Evolutionary conservation across 2,888 invertebrate genomes (phyloP).

Genomic region (Callimorpha dominula): DNA sequence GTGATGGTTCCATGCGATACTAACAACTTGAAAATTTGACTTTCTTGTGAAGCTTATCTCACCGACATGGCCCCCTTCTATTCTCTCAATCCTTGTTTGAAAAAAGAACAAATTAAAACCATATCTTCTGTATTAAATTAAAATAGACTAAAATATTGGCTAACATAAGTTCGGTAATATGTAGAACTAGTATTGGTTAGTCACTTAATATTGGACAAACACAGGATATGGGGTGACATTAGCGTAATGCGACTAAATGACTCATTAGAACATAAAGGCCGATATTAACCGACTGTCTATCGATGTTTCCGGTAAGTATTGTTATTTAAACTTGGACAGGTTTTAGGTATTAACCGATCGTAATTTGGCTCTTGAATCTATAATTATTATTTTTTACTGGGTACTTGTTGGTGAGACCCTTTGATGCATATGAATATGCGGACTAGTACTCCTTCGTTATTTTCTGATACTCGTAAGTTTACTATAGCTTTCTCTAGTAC

Average conservation of each 20-base stretch:
- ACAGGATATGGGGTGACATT: slow-evolving; percentile 52
- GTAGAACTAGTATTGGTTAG: slow-evolving; percentile 16
- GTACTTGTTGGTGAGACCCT: background rate
- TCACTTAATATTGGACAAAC: slow-evolving; percentile 33
- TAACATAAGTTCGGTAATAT: background rate
- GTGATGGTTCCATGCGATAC: no score
- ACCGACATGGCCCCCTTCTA: no score
- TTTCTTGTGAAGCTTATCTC: no score
- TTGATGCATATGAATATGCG: background rate
- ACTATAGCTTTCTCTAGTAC: no score
- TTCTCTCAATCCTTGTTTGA: no score
- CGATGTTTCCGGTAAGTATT: slow-evolving; percentile 43
- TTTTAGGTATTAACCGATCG: slow-evolving; percentile 1
- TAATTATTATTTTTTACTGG: background rate
- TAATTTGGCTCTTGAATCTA: background rate
- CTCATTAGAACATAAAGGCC: slow-evolving; percentile 48
- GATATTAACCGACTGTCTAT: slow-evolving; percentile 37
- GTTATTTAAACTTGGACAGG: slow-evolving; percentile 15
- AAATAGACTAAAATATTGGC: background rate
- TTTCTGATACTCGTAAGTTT: no score
- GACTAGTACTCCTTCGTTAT: no score
- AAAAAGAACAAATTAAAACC: no score
- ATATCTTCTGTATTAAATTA: background rate
- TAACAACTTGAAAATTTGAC: no score
- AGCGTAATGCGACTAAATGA: slow-evolving; percentile 47